Percentiles rank a stretch among this genome's conserved stretches.
Conservation (phyloP, 2,888 invertebrate species). For the Fabriciana adippe region DNA sequence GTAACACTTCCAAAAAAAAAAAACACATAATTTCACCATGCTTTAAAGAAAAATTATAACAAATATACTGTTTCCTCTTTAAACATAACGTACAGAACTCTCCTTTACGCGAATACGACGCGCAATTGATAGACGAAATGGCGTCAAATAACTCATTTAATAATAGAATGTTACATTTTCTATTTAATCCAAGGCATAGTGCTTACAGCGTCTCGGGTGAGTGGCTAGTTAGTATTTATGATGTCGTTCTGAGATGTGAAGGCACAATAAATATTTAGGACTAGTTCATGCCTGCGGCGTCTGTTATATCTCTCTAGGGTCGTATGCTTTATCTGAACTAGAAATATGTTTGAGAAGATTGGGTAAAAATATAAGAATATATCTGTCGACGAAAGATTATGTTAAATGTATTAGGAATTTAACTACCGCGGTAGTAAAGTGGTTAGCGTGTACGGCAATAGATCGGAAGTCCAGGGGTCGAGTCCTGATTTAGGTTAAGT, state of each 20-base stretch:
- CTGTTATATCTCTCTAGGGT: conserved; percentile 29
- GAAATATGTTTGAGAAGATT: conserved; percentile 8
- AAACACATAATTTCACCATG: no score
- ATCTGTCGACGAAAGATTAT: not conserved
- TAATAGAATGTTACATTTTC: conserved; percentile 12
- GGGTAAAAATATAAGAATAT: not conserved
- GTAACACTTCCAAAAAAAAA: no score
- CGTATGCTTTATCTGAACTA: conserved; percentile 12
- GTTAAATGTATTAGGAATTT: no score
- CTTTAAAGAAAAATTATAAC: no score
- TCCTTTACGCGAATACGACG: no score
- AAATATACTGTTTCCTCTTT: no score
- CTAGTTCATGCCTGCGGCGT: conserved; percentile 25
- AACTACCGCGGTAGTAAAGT: no score
- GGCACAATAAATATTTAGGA: conserved; percentile 39
- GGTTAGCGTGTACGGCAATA: no score
- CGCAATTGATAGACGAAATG: no score
- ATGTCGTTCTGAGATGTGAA: conserved; percentile 33
- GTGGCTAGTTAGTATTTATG: conserved; percentile 33
- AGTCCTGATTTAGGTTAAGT: no score
- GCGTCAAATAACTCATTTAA: not conserved
- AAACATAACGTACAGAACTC: no score
- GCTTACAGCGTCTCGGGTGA: conserved; percentile 18
- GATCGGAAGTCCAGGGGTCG: no score
- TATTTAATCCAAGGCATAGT: conserved; percentile 23